Conservation (phyloP, 2,113 vertebrate genomes). For the Hipposideros armiger region DNA sequence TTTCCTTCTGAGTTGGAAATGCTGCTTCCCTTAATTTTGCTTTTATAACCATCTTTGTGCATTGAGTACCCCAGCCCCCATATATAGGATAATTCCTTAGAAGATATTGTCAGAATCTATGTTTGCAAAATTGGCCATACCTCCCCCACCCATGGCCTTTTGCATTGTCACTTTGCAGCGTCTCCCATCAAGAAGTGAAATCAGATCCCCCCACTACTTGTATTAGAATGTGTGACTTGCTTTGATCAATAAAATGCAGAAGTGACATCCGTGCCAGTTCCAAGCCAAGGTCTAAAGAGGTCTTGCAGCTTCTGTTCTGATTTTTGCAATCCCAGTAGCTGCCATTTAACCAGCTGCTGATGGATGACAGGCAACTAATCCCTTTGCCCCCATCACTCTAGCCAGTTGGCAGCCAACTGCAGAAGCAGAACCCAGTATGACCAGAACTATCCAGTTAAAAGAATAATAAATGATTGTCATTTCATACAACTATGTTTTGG, state of each 20-base stretch:
- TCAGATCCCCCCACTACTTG: background rate
- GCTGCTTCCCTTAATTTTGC: background rate
- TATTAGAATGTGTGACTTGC: background rate
- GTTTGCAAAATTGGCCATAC: background rate
- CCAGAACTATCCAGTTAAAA: background rate
- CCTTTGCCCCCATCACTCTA: background rate
- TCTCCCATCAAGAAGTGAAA: background rate
- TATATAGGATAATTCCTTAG: background rate
- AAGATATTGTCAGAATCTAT: background rate
- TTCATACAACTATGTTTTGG: background rate
- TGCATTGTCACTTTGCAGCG: background rate
- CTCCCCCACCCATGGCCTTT: rapidly evolving
- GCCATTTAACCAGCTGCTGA: background rate
- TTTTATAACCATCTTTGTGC: background rate
- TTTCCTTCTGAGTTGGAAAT: background rate
- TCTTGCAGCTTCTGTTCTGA: background rate
- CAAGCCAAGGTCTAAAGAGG: background rate
- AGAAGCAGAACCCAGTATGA: background rate
- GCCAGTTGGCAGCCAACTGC: background rate
- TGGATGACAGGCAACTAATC: background rate
- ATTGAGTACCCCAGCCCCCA: background rate
- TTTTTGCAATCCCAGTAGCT: background rate
- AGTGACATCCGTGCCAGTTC: background rate
- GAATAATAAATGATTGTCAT: background rate
- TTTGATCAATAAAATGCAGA: conserved; percentile 14